phyloP scores from a whole-genome alignment of 2,113 vertebrate genomes.

The Ailurus styani region DNA sequence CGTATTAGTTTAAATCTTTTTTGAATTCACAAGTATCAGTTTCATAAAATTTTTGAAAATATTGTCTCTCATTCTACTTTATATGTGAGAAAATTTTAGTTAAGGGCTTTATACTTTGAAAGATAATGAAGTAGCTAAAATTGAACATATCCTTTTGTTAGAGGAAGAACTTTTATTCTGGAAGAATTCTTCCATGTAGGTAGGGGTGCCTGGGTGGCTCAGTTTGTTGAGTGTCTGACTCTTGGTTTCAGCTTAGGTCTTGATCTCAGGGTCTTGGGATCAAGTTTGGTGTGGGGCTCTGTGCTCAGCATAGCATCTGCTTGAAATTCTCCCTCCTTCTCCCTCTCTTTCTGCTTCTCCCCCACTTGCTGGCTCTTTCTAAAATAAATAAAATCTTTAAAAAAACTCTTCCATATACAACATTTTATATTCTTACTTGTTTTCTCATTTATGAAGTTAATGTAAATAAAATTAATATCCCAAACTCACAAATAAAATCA shows the following conservation, averaged over 20 bases:
- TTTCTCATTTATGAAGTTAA: conserved; percentile 25
- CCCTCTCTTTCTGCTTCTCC: neutral
- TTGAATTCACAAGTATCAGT: neutral
- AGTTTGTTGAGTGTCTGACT: neutral
- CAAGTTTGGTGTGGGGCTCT: neutral
- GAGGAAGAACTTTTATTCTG: neutral
- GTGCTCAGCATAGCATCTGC: neutral
- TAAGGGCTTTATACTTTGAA: neutral
- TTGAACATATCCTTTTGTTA: neutral
- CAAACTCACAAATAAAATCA: neutral
- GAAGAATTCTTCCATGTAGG: neutral
- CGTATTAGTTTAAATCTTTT: neutral
- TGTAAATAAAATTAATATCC: neutral
- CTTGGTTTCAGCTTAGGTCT: neutral
- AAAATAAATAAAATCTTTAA: neutral
- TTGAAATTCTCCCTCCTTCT: neutral
- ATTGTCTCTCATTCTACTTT: neutral
- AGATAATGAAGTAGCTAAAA: neutral
- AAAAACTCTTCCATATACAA: neutral
- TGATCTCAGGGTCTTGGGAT: neutral
- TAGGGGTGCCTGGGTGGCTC: neutral
- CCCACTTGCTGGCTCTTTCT: neutral
- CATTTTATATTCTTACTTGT: neutral
- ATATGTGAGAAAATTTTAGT: neutral
- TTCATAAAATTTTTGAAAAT: neutral